phyloP scores from a whole-genome alignment of 2,113 vertebrate species.

The Prunella fulvescens region DNA sequence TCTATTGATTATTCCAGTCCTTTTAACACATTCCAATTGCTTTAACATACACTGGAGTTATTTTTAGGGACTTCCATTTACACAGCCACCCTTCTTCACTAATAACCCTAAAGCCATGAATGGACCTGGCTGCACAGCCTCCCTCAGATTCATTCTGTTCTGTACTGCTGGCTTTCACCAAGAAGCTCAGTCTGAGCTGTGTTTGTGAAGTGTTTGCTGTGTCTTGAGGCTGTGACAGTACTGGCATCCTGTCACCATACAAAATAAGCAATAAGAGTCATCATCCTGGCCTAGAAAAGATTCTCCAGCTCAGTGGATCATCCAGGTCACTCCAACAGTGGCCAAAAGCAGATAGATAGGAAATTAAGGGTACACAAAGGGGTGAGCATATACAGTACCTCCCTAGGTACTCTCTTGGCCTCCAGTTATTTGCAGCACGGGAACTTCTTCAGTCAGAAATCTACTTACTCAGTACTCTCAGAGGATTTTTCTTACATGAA shows the following conservation, averaged over 20 bases:
- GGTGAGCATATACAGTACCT: not conserved
- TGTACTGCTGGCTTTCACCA: not conserved
- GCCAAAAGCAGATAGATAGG: not conserved
- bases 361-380: not conserved
- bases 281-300: not conserved
- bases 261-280: not conserved
- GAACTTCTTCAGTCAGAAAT: not conserved
- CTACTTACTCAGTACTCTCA: not conserved
- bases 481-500: not conserved
- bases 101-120: conserved; percentile 1
- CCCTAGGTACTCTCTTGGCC: not conserved
- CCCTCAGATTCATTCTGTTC: not conserved
- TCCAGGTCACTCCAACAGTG: not conserved
- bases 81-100: not conserved
- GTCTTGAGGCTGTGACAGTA: not conserved
- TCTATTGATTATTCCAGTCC: conserved; percentile 29
- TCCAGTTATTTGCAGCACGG: not conserved
- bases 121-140: not conserved
- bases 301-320: not conserved
- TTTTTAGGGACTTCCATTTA: conserved; percentile 24
- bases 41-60: not conserved
- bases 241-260: not conserved
- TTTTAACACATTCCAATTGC: not conserved
- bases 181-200: not conserved
- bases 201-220: not conserved